Evolutionary conservation across 2,888 invertebrate genomes (phyloP), one percentile per base, ranked within the genome.

Genomic region (Melanotus villosus): DNA sequence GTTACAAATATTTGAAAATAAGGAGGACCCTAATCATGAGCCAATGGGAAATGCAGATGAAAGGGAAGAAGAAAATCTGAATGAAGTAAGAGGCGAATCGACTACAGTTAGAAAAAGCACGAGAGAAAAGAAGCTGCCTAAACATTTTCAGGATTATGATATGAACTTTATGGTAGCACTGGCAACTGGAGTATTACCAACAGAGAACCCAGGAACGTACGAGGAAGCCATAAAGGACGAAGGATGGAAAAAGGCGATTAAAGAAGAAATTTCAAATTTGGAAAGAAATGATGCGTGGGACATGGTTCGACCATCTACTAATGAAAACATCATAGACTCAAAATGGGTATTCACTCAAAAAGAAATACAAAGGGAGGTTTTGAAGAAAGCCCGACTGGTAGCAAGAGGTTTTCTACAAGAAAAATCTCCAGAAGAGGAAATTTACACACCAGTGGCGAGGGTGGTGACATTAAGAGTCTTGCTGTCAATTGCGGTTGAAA

Each of bases 271-370:
- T 16, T 18, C 2, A 3, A 19, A 47, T 34, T 32, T 38, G 2
- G 52, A 68, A 21, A 30, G 30, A 47, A 45, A 36, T 26, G 2
- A 34, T n/a, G 64, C 59, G 4, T 64, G 64, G 58, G 43, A 68
- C 32, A 18, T 58, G 14, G 41, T 45, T 14, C 16, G 52, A 30
- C 5, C 16, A 38, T 45, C 63, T 10, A 0, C 38, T 26, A 16
- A 18, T 26, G 10, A 16, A 16, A 47, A 47, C 23, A 38, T 32
- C 6, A 58, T 32, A 9, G 57, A 58, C 10, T 47, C 50, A 6
- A 57, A 18, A 5, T 68, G 62, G 68, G 38, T 68, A 4, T 56
- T 68, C 14, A 32, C 9, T 19, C 16, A 26, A 10, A 68, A 68
- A 16, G 30, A 34, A 56, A 47, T 18, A 16, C 18, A 54, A 9